phyloP scores from a whole-genome alignment of 2,113 vertebrate species.

The Grammomys dolichurus region DNA sequence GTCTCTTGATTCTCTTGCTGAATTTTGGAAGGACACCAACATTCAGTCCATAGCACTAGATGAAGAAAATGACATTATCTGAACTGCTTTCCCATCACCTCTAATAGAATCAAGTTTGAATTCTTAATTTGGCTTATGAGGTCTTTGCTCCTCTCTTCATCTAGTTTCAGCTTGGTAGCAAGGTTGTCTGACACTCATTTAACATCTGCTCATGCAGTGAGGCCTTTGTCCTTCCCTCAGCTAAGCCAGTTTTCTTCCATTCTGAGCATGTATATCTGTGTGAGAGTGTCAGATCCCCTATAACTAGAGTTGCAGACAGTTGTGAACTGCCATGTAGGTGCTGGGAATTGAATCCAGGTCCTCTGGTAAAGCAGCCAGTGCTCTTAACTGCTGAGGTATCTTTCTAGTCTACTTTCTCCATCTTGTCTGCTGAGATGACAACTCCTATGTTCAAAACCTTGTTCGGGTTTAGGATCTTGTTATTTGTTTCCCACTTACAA shows the following conservation, averaged over 20 bases:
- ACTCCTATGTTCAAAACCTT: not conserved
- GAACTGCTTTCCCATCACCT: not conserved
- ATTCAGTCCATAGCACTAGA: not conserved
- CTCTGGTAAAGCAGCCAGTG: not conserved
- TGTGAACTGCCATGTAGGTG: not conserved
- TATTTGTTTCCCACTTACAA: not conserved
- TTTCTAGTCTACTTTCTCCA: not conserved
- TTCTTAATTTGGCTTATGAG: slow-evolving; percentile 10
- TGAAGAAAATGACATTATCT: slow-evolving; percentile 2
- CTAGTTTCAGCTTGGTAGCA: not conserved
- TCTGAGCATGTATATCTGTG: not conserved
- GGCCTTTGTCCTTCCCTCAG: not conserved
- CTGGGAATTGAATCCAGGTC: not conserved
- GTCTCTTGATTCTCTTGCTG: not conserved
- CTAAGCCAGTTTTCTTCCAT: not conserved
- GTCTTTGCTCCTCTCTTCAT: not conserved
- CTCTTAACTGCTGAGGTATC: not conserved
- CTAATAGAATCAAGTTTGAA: not conserved
- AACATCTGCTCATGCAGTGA: not conserved
- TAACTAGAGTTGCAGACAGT: not conserved
- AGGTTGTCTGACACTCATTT: not conserved
- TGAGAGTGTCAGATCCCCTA: not conserved
- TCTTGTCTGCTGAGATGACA: not conserved
- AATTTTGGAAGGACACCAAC: not conserved
- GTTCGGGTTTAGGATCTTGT: not conserved